Conservation (phyloP, 2,797 vertebrate genomes). For the Notamacropus eugenii region DNA sequence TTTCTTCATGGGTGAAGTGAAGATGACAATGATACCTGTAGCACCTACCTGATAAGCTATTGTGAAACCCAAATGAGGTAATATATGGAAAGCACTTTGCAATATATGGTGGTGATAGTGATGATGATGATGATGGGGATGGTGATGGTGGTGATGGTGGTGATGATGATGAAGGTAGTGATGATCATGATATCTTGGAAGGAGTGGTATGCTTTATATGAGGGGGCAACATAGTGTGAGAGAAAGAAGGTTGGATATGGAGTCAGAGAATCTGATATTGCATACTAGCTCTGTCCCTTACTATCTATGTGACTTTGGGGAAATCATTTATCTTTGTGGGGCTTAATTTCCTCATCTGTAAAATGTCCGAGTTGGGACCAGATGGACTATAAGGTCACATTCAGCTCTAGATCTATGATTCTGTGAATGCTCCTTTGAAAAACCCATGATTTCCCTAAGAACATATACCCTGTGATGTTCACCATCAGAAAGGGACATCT, state of each 20-base stretch:
- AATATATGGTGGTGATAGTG: neutral
- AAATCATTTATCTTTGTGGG: neutral
- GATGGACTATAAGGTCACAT: neutral
- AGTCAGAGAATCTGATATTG: neutral
- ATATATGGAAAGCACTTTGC: neutral
- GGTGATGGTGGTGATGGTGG: too few species aligned
- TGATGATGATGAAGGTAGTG: neutral
- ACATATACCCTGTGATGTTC: neutral
- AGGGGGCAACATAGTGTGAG: neutral
- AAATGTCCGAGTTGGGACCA: neutral
- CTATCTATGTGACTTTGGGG: neutral
- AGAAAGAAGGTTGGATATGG: neutral
- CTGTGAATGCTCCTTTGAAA: neutral
- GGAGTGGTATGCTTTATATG: neutral
- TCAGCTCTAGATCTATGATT: neutral
- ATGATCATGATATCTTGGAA: neutral
- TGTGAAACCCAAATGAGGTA: neutral
- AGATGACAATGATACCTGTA: neutral
- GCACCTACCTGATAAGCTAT: neutral
- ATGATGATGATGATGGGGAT: neutral
- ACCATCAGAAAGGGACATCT: neutral
- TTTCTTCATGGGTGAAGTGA: neutral
- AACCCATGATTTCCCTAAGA: neutral
- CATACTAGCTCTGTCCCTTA: neutral
- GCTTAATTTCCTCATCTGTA: neutral